Base-by-base conservation (phyloP, 2,888 invertebrate species). In the Ypsolopha scabrella region DNA sequence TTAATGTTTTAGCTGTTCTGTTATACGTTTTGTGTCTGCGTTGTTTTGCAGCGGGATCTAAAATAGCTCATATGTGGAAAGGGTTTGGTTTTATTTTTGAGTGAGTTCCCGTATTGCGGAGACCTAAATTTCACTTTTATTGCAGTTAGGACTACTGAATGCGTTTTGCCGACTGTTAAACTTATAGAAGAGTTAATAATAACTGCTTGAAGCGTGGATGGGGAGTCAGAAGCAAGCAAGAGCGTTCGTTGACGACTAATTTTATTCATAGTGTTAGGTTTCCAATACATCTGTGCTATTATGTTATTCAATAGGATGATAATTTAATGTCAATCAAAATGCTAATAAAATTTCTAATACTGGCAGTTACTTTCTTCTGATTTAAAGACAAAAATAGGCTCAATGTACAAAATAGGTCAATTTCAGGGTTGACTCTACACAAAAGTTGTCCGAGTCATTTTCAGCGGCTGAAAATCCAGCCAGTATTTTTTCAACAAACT, bases 41-140 rank as follows among this genome's bases (percentile, higher is more conserved):
- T 70, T 70, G 68, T 71, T 75, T 77, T 77, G 65, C 67, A 70
- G 71, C 69, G 65, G 71, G 62, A 64, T 39, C 74, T 60, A 72
- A 80, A 79, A 81, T 81, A 80, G 70, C 76, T 67, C 49, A 61
- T 61, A 70, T 70, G 76, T 64, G 77, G 79, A 74, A 75, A 77
- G 78, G 68, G 67, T 68, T 68, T 55, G 24, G 51, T 24, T 39
- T 69, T 78, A 77, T 77, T 80, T 81, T 74, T 70, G 75, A 65
- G 66, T 60, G 67, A 68, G 65, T 60, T 55, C 59, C 63, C 54
- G 54, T 51, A 51, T 24, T 24, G 39, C n/a, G 13, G 41, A 49
- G 54, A 54, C 53, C 65, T 66, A 60, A 63, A 63, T 64, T 64
- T 65, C 61, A 61, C 58, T 59, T 58, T 53, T 49, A 49, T 39